Evolutionary conservation across 2,888 invertebrate species (phyloP).

Genomic region (Xestia xanthographa): DNA sequence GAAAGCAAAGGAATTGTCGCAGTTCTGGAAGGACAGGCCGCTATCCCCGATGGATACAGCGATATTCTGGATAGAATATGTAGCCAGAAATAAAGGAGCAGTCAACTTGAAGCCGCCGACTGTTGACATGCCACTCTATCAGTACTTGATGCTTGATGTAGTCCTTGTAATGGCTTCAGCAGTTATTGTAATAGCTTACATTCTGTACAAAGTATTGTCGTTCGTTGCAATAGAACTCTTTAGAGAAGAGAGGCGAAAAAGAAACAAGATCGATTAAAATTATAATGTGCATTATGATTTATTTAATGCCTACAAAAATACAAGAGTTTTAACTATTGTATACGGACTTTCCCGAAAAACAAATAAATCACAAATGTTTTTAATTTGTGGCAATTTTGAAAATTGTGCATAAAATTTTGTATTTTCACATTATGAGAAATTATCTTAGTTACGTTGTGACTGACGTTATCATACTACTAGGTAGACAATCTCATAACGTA

Average conservation of each 20-base stretch:
- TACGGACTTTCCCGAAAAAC: neutral
- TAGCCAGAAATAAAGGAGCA: conserved; percentile 89
- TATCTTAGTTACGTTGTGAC: neutral
- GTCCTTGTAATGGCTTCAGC: conserved; percentile 14
- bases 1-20: conserved; percentile 64
- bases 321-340: neutral
- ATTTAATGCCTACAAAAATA: neutral
- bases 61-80: conserved; percentile 92
- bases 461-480: neutral
- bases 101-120: conserved; percentile 64
- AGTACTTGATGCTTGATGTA: conserved; percentile 63
- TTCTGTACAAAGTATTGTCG: conserved; percentile 14
- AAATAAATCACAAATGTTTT: neutral
- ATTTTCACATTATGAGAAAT: neutral
- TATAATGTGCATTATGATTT: neutral
- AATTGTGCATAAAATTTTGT: neutral
- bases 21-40: conserved; percentile 76
- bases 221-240: conserved; percentile 2
- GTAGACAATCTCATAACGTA: neutral
- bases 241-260: conserved; percentile 22
- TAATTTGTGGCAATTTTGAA: neutral
- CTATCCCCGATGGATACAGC: conserved; percentile 91
- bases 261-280: conserved; percentile 20
- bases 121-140: conserved; percentile 58
- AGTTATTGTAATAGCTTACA: conserved; percentile 11